These are phyloP conservation scores for Tetanocera ferruginea DNA, from an alignment of 2,888 invertebrate genomes.

Conservation along the genomic window DNA sequence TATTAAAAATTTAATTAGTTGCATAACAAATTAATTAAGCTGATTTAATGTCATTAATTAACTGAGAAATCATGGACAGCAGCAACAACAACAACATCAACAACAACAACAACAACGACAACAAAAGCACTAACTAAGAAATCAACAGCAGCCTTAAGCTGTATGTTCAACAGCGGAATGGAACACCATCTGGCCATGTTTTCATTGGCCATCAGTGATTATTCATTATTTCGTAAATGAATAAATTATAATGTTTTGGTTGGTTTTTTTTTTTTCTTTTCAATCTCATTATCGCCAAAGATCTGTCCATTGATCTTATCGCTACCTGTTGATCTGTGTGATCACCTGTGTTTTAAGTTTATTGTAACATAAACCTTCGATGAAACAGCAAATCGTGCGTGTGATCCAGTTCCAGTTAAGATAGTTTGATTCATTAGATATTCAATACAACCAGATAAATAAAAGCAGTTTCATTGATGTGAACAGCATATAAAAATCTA, in stretches of 20 bases:
- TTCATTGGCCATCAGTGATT: neutral
- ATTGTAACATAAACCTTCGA: neutral
- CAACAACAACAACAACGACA: too few relatives aligned
- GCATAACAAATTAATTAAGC: slow-evolving; percentile 22
- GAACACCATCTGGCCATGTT: neutral
- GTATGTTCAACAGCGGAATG: neutral
- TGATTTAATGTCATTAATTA: slow-evolving; percentile 15
- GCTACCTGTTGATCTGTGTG: neutral
- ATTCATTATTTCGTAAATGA: slow-evolving; percentile 14
- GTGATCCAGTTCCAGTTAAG: neutral
- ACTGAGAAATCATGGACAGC: neutral
- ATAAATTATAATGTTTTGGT: slow-evolving; percentile 16
- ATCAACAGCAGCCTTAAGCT: neutral
- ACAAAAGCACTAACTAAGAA: neutral
- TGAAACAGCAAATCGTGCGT: neutral
- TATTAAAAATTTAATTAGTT: slow-evolving; percentile 15
- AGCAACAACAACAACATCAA: neutral
- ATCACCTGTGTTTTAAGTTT: slow-evolving; percentile 23
- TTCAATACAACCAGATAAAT: slow-evolving; percentile 55
- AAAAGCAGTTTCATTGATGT: slow-evolving; percentile 62
- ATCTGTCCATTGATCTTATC: neutral
- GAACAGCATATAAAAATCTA: slow-evolving; percentile 59
- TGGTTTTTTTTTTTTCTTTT: too few relatives aligned
- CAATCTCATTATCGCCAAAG: neutral
- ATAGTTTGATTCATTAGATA: neutral